A percentile compares a stretch with the other conserved stretches of the same genome.
These are phyloP conservation scores for Dicyrtoma fusca DNA, from an alignment of 2,888 invertebrate genomes.

Conservation along the genomic window DNA sequence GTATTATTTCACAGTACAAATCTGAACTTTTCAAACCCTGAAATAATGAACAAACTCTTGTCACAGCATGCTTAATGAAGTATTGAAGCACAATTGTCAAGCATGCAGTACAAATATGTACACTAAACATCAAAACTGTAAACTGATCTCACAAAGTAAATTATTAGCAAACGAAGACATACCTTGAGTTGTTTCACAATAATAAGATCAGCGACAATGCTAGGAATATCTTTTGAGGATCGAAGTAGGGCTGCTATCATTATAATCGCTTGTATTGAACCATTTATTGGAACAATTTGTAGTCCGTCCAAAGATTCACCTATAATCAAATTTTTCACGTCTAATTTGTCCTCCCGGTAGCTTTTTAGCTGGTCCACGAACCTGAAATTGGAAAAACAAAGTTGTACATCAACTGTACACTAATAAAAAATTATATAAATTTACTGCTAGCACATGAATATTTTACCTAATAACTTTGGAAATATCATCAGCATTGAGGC, in stretches of 20 bases:
- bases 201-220: conserved; percentile 78
- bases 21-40: conserved; percentile 74
- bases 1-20: conserved; percentile 84
- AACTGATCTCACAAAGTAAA: no score
- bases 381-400: conserved; percentile 5
- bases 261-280: conserved; percentile 72
- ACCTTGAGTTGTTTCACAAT: conserved; percentile 83
- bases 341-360: conserved; percentile 25
- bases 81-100: no score
- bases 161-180: background rate
- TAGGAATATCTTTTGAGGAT: conserved; percentile 80
- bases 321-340: conserved; percentile 12
- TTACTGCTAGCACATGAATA: background rate
- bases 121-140: no score
- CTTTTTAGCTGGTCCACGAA: conserved; percentile 35
- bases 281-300: conserved; percentile 39
- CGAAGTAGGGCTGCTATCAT: conserved; percentile 82
- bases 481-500: conserved; percentile 47
- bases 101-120: no score
- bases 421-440: conserved; percentile 2
- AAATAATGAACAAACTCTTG: conserved; percentile 25
- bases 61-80: no score
- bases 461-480: conserved; percentile 45
- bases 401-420: background rate
- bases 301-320: conserved; percentile 5